phyloP scores from a whole-genome alignment of 2,113 vertebrate genomes.

The Rhinolophus sinicus region DNA sequence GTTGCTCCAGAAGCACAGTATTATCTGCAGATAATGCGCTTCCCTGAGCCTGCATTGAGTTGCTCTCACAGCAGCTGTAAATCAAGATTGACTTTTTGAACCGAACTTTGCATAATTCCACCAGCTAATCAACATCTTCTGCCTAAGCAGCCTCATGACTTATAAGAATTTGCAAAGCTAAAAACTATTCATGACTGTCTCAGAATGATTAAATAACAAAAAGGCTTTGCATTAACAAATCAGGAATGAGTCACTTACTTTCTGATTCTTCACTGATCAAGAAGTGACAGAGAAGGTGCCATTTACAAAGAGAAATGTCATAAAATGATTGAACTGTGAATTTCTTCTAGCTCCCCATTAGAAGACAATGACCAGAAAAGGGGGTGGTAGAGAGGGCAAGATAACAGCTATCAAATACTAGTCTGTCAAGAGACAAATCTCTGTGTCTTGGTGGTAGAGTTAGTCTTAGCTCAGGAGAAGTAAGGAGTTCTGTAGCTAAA shows the following conservation, averaged over 20 bases:
- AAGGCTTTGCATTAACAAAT: constrained; percentile 64
- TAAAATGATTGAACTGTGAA: constrained; percentile 48
- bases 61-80: constrained; percentile 69
- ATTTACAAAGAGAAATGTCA: constrained; percentile 64
- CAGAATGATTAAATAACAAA: constrained; percentile 62
- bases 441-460: not conserved
- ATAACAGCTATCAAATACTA: constrained; percentile 17
- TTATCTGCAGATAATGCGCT: constrained; percentile 68
- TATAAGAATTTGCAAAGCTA: constrained; percentile 60
- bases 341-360: constrained; percentile 28
- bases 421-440: constrained; percentile 35
- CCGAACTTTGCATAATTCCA: constrained; percentile 75
- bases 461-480: constrained; percentile 25
- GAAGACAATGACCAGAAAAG: constrained; percentile 65
- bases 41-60: constrained; percentile 59
- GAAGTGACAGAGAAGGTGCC: constrained; percentile 62
- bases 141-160: constrained; percentile 59
- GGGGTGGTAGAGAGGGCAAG: not conserved
- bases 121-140: constrained; percentile 61
- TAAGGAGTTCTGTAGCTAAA: not conserved
- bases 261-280: constrained; percentile 60
- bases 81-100: constrained; percentile 79
- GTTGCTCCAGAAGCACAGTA: constrained; percentile 37
- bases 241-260: constrained; percentile 61
- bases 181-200: constrained; percentile 53